Conservation (phyloP, 2,888 invertebrate species). For the Cheilosia scutellata region DNA sequence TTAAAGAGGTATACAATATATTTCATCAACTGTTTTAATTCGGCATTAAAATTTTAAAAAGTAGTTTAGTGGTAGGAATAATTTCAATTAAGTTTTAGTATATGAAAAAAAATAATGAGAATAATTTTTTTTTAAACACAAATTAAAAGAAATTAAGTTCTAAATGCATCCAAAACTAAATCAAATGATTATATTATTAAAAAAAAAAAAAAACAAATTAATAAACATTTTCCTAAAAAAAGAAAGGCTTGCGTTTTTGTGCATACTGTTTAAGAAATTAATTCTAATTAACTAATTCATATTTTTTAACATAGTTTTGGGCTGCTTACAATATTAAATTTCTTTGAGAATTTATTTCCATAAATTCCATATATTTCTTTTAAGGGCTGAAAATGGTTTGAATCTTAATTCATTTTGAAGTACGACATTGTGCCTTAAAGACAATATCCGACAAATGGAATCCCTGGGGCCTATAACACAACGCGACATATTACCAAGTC, state of each 20-base stretch:
- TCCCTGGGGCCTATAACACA: too few relatives aligned
- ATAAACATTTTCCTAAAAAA: conserved; percentile 66
- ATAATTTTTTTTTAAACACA: conserved; percentile 13
- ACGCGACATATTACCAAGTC: too few relatives aligned
- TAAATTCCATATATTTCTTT: too few relatives aligned
- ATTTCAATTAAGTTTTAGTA: conserved; percentile 28
- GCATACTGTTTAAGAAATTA: too few relatives aligned
- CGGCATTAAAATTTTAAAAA: conserved; percentile 3
- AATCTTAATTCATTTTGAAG: too few relatives aligned
- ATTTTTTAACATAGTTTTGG: too few relatives aligned
- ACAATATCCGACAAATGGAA: too few relatives aligned
- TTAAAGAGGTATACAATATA: conserved; percentile 11
- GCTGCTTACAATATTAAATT: too few relatives aligned
- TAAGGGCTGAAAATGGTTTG: too few relatives aligned
- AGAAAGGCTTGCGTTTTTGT: not conserved
- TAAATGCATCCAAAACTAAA: conserved; percentile 16
- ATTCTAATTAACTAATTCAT: too few relatives aligned
- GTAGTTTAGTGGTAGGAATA: conserved; percentile 22
- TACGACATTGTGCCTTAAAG: too few relatives aligned
- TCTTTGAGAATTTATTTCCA: too few relatives aligned
- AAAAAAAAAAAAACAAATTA: conserved; percentile 35
- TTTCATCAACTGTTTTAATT: conserved; percentile 22
- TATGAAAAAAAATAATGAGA: not conserved
- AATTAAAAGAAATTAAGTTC: conserved; percentile 3
- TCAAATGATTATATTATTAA: conserved; percentile 34